Base-by-base conservation (phyloP, 2,113 vertebrate genomes). In the Eptesicus fuscus region DNA sequence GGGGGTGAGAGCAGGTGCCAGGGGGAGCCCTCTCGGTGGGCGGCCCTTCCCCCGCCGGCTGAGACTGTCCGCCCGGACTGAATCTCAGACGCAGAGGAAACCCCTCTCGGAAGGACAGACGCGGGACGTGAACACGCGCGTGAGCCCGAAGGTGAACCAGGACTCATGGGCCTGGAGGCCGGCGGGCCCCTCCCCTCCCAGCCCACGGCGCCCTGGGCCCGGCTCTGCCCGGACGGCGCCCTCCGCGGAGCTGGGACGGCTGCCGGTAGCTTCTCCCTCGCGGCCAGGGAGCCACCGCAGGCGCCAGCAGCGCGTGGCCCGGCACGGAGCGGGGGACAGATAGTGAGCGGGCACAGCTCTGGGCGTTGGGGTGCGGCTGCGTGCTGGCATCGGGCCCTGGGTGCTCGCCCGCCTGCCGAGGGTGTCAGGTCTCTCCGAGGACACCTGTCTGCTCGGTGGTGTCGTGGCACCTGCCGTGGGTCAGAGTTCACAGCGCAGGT, bases 1-100 rank as follows among this genome's bases (percentile, higher is more conserved):
- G 98, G 97, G 98, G 97, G 96, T 98, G 98, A 98, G 98, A 98
- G 97, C 98, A 98, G 98, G 98, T 96, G 69, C 1, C 9, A 37
- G 0, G 22, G 78, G 16, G 67, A 61, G 17, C 22, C 44, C 6
- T 96, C 96, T 97, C 97, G 88, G 95, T 96, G 97, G 97, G 96
- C 97, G 97, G 98, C 97, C 98, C 97, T 97, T 94, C 98, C 98
- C 92, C 93, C 22, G 90, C 98, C 97, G 69, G 97, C 95, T 97
- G 97, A 98, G 96, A 96, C 98, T 97, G 97, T 95, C 97, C 97
- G 97, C 97, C 97, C 97, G 98, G 98, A 97, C 97, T 97, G 98
- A 98, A 98, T 98, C 98, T 98, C 97, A 93, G 71, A 95, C 91
- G 96, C 97, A 98, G 98, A 98, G 97, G 97, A 98, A 97, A 98